These are phyloP conservation scores for Heliconius hermathena DNA, from an alignment of 1,140 invertebrate genomes.

Conservation along the genomic window DNA sequence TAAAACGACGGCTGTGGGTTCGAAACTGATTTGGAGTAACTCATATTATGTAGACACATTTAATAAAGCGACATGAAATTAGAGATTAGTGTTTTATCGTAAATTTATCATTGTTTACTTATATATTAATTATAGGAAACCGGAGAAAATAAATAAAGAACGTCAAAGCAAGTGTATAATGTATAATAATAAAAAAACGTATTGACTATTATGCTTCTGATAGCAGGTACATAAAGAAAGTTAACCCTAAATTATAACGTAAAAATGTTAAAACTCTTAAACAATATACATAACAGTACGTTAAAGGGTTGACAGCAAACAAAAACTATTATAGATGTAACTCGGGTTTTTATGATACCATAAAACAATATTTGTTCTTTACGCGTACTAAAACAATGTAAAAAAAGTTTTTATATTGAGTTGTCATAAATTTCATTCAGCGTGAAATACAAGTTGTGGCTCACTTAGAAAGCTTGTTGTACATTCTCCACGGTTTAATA, in stretches of 20 bases:
- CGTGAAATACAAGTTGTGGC: background rate
- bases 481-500: background rate
- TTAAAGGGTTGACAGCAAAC: slow-evolving; percentile 11
- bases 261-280: background rate
- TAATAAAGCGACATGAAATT: too few species aligned
- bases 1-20: background rate
- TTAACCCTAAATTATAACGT: background rate
- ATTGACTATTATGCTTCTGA: background rate
- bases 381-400: background rate
- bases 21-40: background rate
- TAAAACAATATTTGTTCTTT: background rate
- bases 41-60: too few species aligned
- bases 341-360: background rate
- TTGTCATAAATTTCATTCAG: background rate
- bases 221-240: slow-evolving; percentile 5
- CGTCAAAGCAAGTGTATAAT: too few species aligned
- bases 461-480: background rate
- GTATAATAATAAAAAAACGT: background rate
- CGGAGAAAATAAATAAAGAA: too few species aligned
- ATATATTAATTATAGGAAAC: too few species aligned
- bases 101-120: too few species aligned
- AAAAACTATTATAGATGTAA: background rate
- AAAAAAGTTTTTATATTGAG: background rate
- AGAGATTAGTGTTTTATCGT: too few species aligned
- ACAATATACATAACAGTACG: background rate